Conservation (phyloP, 92 coral and sea anemone genomes). For the Bergia sp. region DNA sequence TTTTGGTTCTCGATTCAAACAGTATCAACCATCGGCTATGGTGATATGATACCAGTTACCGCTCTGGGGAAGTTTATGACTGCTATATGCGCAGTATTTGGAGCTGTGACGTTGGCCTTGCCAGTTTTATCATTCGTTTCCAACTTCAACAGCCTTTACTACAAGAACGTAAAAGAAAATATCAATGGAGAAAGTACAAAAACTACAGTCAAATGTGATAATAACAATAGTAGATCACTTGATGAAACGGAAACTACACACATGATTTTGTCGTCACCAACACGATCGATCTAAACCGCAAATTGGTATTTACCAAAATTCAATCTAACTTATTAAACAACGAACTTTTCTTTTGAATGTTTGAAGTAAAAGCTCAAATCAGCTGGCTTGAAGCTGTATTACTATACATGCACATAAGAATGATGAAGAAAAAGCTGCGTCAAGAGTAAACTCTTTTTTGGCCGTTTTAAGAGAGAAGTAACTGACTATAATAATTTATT, state of each 20-base stretch:
- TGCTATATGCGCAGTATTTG: conserved; percentile 88
- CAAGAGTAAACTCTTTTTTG: too few relatives aligned
- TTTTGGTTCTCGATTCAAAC: conserved; percentile 98
- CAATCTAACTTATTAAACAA: too few relatives aligned
- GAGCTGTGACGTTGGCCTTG: conserved; percentile 90
- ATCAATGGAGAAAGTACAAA: conserved; percentile 19
- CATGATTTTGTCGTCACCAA: neutral
- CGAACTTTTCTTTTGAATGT: too few relatives aligned
- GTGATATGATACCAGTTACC: conserved; percentile 87
- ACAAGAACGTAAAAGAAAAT: conserved; percentile 82
- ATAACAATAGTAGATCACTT: neutral
- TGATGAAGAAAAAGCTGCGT: too few relatives aligned
- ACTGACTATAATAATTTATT: too few relatives aligned
- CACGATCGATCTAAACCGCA: neutral
- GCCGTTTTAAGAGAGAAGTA: too few relatives aligned
- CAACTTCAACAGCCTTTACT: conserved; percentile 89
- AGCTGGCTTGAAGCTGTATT: too few relatives aligned
- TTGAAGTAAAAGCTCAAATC: too few relatives aligned
- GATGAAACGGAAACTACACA: conserved; percentile 2
- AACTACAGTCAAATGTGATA: conserved; percentile 3
- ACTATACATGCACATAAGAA: too few relatives aligned
- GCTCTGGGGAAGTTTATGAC: conserved; percentile 80
- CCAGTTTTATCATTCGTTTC: conserved; percentile 96
- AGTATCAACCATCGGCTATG: conserved; percentile 95
- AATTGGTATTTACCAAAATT: neutral